phyloP scores from a whole-genome alignment of 2,797 vertebrate species.

The Sebastes iracundus region DNA sequence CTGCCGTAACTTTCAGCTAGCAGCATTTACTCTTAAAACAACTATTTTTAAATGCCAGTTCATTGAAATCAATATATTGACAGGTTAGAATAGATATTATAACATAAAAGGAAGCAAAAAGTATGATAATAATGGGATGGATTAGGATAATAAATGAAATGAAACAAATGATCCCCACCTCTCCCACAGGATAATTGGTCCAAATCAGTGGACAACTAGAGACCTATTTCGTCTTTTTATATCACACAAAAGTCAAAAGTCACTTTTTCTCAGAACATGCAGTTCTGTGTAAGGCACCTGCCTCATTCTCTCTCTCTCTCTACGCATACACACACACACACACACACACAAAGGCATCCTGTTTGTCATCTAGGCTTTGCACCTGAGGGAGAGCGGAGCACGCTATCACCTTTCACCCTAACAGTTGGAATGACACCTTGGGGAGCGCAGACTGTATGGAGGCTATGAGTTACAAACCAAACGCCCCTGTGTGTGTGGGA shows the following conservation, averaged over 20 bases:
- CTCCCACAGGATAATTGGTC: too few relatives aligned
- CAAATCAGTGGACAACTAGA: background rate
- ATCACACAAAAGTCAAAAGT: background rate
- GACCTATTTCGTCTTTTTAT: background rate
- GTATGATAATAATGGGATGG: too few relatives aligned
- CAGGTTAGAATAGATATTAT: too few relatives aligned
- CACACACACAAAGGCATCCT: constrained; percentile 28
- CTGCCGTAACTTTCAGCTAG: too few relatives aligned
- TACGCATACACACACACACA: constrained; percentile 20
- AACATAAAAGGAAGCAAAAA: too few relatives aligned
- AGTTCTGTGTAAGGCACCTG: background rate
- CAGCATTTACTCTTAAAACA: too few relatives aligned
- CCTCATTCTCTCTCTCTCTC: background rate
- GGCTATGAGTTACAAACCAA: constrained; percentile 28
- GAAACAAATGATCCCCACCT: too few relatives aligned
- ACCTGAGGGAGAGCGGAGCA: constrained; percentile 34
- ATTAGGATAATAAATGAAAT: too few relatives aligned
- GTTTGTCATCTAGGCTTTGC: constrained; percentile 42
- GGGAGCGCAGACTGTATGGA: constrained; percentile 35
- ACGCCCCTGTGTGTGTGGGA: constrained; percentile 19
- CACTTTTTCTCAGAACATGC: background rate
- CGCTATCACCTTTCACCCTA: constrained; percentile 56
- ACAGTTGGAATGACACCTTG: constrained; percentile 49
- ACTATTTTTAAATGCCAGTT: too few relatives aligned
- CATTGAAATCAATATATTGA: too few relatives aligned